Base-by-base conservation (phyloP, 1,140 invertebrate species). In the Chlorops oryzae region DNA sequence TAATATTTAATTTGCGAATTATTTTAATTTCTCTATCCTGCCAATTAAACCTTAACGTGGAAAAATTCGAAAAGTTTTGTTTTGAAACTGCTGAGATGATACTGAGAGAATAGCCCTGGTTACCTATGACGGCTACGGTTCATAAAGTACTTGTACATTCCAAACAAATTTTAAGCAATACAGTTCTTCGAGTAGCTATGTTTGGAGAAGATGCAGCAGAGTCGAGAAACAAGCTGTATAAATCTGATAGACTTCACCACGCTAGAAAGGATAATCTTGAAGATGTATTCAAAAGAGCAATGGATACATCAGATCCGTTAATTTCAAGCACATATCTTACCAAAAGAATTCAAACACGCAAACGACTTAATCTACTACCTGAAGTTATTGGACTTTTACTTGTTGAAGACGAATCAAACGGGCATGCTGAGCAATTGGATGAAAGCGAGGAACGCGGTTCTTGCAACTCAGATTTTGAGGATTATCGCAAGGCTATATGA, bases 101-200 rank as follows among this genome's bases (percentile, higher is more conserved):
- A 20, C 15, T 48, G 5, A 41, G 34, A 5, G 27, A 47, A 21
- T 54, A 57, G 45, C 21, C 34, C 15, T 54, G 52, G 52, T 32
- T 57, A 23, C 49, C 49, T 10, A 57, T 51, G 42, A 51, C 42
- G 17, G 27, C 49, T 18, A 55, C 50, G 2, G 42, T 55, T 1
- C 50, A 42, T 15, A 57, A 55, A 39, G 27, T 54, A 20, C 22
- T 55, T 9, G 39, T 55, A 13, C 40, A 50, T 24, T 41, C 40
- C 5, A 46, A 22, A 22, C 28, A 40, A 13, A 49, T 54, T 5
- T 27, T 54, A 34, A 25, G 56, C 47, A 48, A 46, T 15, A 48
- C 40, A 3, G 35, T 55, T 15, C 24, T 57, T 32, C 48, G 51
- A 40, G 48, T 57, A 7, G 44, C 48, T 15, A 49, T 44, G 25